These are phyloP conservation scores for Trogon melanurus DNA, from an alignment of 2,113 vertebrate genomes.

Conservation along the genomic window DNA sequence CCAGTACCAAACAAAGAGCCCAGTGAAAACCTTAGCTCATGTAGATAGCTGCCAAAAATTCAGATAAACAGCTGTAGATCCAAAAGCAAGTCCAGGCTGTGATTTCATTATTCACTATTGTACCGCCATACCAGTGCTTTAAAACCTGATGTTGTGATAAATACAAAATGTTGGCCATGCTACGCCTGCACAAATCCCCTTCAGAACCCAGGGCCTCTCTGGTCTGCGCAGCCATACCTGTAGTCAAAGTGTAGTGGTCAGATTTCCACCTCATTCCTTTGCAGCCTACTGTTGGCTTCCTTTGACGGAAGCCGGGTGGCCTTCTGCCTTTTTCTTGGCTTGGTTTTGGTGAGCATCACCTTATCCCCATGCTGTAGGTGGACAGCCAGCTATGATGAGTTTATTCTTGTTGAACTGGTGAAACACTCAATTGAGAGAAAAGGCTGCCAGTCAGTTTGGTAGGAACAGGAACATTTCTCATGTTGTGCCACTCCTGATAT, in stretches of 20 bases:
- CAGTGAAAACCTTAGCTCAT: conserved; percentile 7
- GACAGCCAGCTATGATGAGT: not conserved
- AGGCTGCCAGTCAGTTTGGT: not conserved
- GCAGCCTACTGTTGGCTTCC: not conserved
- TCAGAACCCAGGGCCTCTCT: not conserved
- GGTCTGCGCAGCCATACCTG: not conserved
- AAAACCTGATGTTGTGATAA: not conserved
- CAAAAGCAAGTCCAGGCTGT: not conserved
- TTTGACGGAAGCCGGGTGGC: not conserved
- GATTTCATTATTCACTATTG: conserved; percentile 13
- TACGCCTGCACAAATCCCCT: not conserved
- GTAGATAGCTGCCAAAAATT: conserved; percentile 12
- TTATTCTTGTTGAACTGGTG: not conserved
- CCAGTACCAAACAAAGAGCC: not conserved
- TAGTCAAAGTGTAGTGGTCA: not conserved
- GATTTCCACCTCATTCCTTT: not conserved
- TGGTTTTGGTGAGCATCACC: not conserved
- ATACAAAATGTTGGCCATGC: not conserved
- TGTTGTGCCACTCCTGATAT: not conserved
- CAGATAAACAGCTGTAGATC: conserved; percentile 10
- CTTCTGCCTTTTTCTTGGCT: not conserved
- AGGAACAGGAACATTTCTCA: not conserved
- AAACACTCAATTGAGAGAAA: not conserved
- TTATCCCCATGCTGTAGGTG: not conserved
- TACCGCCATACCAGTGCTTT: not conserved